A percentile compares a stretch with the other conserved stretches of the same genome.
These are phyloP conservation scores for Trachelus tabidus DNA, from an alignment of 2,888 invertebrate genomes.

Conservation along the genomic window DNA sequence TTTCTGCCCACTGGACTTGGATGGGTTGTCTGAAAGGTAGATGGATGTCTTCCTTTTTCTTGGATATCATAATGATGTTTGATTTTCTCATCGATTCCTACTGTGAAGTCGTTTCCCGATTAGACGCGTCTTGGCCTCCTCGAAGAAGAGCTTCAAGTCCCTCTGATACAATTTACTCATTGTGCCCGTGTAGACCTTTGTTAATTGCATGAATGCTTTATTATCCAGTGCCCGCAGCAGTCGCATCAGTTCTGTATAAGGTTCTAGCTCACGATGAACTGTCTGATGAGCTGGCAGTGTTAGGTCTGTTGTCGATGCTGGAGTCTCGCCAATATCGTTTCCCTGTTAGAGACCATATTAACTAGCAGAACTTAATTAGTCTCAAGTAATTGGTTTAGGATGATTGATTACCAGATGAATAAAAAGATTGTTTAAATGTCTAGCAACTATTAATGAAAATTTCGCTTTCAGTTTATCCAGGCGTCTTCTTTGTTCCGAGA, in stretches of 20 bases:
- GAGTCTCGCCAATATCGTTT: constrained; percentile 77
- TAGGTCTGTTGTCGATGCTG: constrained; percentile 67
- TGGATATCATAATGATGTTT: not conserved
- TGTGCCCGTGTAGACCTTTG: constrained; percentile 84
- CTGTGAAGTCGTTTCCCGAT: constrained; percentile 53
- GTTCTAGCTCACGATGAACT: constrained; percentile 87
- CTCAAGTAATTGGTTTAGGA: not conserved
- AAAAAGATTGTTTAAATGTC: constrained; percentile 94
- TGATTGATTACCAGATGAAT: constrained; percentile 79
- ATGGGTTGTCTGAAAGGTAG: constrained; percentile 41
- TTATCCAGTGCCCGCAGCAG: constrained; percentile 90
- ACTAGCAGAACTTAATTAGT: not conserved
- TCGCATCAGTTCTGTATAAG: constrained; percentile 91
- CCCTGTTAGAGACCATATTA: constrained; percentile 60
- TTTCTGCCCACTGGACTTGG: constrained; percentile 55
- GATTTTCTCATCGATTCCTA: not conserved
- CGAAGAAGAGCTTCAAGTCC: constrained; percentile 83
- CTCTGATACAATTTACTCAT: constrained; percentile 90
- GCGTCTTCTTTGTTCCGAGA: constrained; percentile 83
- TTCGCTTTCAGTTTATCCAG: constrained; percentile 82
- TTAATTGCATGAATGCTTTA: constrained; percentile 83
- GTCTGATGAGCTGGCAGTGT: constrained; percentile 80
- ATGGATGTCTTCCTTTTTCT: not conserved
- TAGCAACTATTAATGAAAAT: constrained; percentile 85
- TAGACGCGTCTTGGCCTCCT: constrained; percentile 70